Base-by-base conservation (phyloP, 2,888 invertebrate genomes). In the Sclerodermus sp. region DNA sequence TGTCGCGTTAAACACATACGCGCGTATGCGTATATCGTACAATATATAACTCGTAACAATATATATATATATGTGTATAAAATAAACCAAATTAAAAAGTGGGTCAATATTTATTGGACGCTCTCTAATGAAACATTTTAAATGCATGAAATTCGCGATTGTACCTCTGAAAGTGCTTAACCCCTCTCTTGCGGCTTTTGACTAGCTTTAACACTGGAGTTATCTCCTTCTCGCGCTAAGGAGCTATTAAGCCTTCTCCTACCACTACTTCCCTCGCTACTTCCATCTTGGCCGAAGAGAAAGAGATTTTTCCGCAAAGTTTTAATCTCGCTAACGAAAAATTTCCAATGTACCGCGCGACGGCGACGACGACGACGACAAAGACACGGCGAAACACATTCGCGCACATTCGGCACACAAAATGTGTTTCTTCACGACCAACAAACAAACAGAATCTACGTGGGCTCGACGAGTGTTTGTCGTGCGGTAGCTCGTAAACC, bases 81-180 rank as follows among this genome's bases (percentile, higher is more conserved):
- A n/a, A n/a, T 67, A 64, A 70, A 63, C 63, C 58, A 60, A 68
- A 67, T 70, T 63, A 64, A 68, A 64, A 62, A 61, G 62, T 59
- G 63, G 61, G 62, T 67, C 69, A 62, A 68, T 74, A 74, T 74
- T 74, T 74, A 74, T 74, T 73, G 67, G 71, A 70, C 70, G 66
- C 64, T 68, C 65, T 71, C 73, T 73, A 74, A 74, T 74, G 74
- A 68, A 74, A 74, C 74, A 71, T 74, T 74, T 74, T 73, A 71
- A 73, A 74, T 74, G 72, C 73, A 74, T 73, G 67, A 62, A 69
- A 70, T 66, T 65, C 66, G 60, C 62, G 62, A 61, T 55, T 62
- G 56, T 61, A 59, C 62, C 60, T 42, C 43, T 46, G 23, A 40
- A 18, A 50, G 47, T 52, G 47, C 3, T 34, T 12, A n/a, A n/a